These are phyloP conservation scores for Spatulosminthurus flaviceps DNA, from an alignment of 2,888 invertebrate genomes.

Conservation along the genomic window DNA sequence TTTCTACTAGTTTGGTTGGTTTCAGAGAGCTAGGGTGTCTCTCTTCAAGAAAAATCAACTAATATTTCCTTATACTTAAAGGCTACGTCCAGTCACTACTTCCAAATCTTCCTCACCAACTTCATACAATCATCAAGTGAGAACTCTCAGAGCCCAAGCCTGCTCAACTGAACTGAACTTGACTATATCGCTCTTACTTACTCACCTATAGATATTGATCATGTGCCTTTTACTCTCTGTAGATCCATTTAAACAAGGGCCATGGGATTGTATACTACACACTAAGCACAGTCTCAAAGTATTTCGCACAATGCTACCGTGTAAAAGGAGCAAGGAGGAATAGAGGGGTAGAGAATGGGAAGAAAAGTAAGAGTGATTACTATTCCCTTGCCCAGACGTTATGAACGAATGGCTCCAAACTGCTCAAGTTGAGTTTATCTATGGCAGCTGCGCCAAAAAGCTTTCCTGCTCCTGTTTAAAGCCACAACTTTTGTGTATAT, in stretches of 20 bases:
- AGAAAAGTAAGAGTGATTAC: background rate
- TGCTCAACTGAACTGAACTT: too few relatives aligned
- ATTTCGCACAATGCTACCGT: too few relatives aligned
- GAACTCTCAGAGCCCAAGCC: too few relatives aligned
- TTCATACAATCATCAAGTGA: too few relatives aligned
- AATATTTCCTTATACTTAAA: background rate
- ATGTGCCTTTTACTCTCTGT: too few relatives aligned
- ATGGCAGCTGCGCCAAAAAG: constrained; percentile 14
- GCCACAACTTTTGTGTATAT: background rate
- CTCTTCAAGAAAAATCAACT: background rate
- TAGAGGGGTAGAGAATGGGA: background rate
- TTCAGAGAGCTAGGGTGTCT: background rate
- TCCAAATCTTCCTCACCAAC: background rate
- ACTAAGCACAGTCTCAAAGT: too few relatives aligned
- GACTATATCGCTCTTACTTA: too few relatives aligned
- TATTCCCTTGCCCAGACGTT: background rate
- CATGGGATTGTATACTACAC: too few relatives aligned
- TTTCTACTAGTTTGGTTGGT: background rate
- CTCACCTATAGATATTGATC: too few relatives aligned
- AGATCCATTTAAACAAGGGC: too few relatives aligned
- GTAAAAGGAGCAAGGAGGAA: too few relatives aligned
- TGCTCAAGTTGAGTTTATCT: background rate
- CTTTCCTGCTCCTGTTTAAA: background rate
- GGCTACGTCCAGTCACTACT: background rate
- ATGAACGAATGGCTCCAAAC: background rate